Conservation (phyloP, 2,888 invertebrate genomes). For the Dioctria linearis region DNA sequence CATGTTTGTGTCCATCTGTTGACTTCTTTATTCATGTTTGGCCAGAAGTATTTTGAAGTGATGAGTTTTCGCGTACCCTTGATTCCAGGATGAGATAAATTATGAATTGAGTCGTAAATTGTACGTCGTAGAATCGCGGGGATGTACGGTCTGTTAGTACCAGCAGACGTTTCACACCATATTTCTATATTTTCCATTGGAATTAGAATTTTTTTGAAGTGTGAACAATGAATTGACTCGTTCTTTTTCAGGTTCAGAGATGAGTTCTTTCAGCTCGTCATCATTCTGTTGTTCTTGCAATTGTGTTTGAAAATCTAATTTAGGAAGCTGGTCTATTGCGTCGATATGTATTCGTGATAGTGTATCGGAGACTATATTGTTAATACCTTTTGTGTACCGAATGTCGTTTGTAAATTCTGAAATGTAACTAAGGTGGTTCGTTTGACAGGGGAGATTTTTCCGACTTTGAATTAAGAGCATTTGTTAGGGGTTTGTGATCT, state of each 20-base stretch:
- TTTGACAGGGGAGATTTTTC: conserved; percentile 18
- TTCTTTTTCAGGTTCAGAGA: not conserved
- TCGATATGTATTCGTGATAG: not conserved
- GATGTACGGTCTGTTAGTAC: conserved; percentile 21
- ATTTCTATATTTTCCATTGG: not conserved
- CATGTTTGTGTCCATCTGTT: no score
- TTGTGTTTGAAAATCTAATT: no score
- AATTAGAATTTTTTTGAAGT: not conserved
- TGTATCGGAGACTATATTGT: conserved; percentile 36
- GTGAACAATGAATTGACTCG: not conserved
- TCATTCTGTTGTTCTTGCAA: not conserved
- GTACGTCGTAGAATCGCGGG: not conserved
- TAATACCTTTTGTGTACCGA: conserved; percentile 1
- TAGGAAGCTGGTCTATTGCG: not conserved
- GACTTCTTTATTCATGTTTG: no score
- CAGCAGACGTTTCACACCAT: conserved; percentile 23
- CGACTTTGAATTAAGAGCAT: not conserved
- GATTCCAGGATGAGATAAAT: conserved; percentile 28
- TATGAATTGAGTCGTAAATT: not conserved
- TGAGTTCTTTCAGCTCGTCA: not conserved
- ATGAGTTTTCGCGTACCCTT: conserved; percentile 18
- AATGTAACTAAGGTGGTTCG: conserved; percentile 3
- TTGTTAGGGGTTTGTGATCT: conserved; percentile 47
- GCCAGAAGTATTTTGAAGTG: not conserved
- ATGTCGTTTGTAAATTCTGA: conserved; percentile 32